These are phyloP conservation scores for Agrypnus murinus DNA, from an alignment of 2,888 invertebrate genomes.

Conservation along the genomic window DNA sequence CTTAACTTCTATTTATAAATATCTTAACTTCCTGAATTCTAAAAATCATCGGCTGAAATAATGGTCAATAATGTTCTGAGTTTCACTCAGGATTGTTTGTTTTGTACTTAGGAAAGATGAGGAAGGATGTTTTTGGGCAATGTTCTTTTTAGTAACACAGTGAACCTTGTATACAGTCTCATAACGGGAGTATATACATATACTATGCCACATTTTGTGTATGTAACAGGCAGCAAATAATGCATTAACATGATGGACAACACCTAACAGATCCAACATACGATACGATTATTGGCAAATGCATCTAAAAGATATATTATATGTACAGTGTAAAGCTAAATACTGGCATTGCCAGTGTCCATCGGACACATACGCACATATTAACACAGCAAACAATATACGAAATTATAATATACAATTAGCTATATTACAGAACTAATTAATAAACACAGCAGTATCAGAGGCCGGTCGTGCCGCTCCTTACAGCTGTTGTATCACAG, in stretches of 20 bases:
- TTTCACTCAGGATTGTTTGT: conserved; percentile 55
- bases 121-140: conserved; percentile 54
- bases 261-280: conserved; percentile 69
- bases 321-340: conserved; percentile 68
- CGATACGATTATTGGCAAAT: conserved; percentile 66
- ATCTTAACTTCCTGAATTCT: conserved; percentile 27
- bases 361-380: conserved; percentile 64
- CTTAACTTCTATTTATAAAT: neutral
- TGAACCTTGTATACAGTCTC: conserved; percentile 68
- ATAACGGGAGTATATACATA: conserved; percentile 61
- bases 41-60: conserved; percentile 26
- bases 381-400: conserved; percentile 68
- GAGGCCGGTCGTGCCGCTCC: conserved; percentile 67
- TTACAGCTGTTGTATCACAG: conserved; percentile 72
- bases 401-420: conserved; percentile 65
- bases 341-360: conserved; percentile 69
- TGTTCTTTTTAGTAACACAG: conserved; percentile 48
- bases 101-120: conserved; percentile 62
- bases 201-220: conserved; percentile 49
- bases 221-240: conserved; percentile 49
- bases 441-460: conserved; percentile 62
- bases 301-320: conserved; percentile 55
- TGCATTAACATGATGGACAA: conserved; percentile 63
- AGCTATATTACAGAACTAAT: conserved; percentile 62
- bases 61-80: conserved; percentile 43